Evolutionary conservation across 2,888 invertebrate genomes (phyloP).

Genomic region (Ditula angustiorana): DNA sequence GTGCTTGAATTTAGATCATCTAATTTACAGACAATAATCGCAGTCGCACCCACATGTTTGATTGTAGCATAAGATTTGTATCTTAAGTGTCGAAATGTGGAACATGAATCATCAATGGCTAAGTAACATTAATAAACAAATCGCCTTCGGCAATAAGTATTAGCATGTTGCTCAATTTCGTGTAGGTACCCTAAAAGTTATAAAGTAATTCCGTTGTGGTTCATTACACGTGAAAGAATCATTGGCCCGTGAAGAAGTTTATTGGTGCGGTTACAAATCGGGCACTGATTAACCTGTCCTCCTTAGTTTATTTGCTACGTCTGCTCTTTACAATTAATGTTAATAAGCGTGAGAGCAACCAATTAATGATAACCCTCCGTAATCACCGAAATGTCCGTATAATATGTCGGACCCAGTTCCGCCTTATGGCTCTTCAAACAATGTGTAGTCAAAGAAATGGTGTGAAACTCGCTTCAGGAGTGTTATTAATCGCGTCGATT

Average conservation of each 20-base stretch:
- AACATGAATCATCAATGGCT: slow-evolving; percentile 28
- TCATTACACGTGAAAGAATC: slow-evolving; percentile 61
- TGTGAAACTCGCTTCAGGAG: slow-evolving; percentile 57
- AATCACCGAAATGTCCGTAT: slow-evolving; percentile 21
- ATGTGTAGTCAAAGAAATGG: slow-evolving; percentile 41
- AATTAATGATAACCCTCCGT: slow-evolving; percentile 13
- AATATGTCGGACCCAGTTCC: slow-evolving; percentile 23
- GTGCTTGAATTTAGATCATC: slow-evolving; percentile 19
- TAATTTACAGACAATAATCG: slow-evolving; percentile 31
- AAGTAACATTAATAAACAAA: slow-evolving; percentile 29
- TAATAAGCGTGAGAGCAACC: slow-evolving; percentile 16
- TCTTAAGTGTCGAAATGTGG: slow-evolving; percentile 20
- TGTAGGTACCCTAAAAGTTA: slow-evolving; percentile 29
- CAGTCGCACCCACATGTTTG: slow-evolving; percentile 19
- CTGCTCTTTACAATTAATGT: not conserved
- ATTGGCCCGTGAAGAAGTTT: slow-evolving; percentile 59
- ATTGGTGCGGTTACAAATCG: slow-evolving; percentile 60
- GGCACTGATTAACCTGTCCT: slow-evolving; percentile 58
- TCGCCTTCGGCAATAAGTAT: slow-evolving; percentile 33
- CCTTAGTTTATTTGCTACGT: slow-evolving; percentile 15
- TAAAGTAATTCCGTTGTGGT: slow-evolving; percentile 58
- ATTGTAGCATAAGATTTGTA: slow-evolving; percentile 26
- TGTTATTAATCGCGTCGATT: slow-evolving; percentile 75
- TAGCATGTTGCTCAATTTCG: slow-evolving; percentile 19
- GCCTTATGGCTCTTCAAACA: slow-evolving; percentile 29